A percentile compares a stretch with the other conserved stretches of the same genome.
phyloP scores from a whole-genome alignment of 1,140 invertebrate species.

The Parasteatoda tepidariorum region DNA sequence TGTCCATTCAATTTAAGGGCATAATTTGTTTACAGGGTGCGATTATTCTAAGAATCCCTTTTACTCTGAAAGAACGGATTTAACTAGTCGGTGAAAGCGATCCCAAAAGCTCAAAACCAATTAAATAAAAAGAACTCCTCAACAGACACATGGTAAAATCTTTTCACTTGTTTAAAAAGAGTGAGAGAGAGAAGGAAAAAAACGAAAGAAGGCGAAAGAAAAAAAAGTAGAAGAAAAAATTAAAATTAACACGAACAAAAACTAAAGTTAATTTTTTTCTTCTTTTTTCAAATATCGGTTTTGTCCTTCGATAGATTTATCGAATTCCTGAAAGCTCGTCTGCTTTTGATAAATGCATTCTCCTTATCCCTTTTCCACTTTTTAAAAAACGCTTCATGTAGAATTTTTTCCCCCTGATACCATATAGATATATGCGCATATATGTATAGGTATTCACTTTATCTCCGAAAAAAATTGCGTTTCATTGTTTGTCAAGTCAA shows the following conservation, averaged over 20 bases:
- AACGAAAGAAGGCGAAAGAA: neutral
- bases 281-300: constrained; percentile 50
- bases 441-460: constrained; percentile 1
- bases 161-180: no score
- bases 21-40: constrained; percentile 42
- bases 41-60: constrained; percentile 14
- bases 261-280: constrained; percentile 40
- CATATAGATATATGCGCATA: constrained; percentile 10
- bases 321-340: constrained; percentile 43
- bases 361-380: constrained; percentile 18
- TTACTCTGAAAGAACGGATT: neutral
- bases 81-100: neutral
- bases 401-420: neutral
- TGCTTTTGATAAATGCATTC: constrained; percentile 38
- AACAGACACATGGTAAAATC: neutral
- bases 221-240: neutral
- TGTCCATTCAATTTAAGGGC: neutral
- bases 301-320: constrained; percentile 53
- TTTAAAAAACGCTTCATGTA: constrained; percentile 8
- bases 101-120: constrained; percentile 42
- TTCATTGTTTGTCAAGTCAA: constrained; percentile 57
- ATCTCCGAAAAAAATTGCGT: constrained; percentile 12
- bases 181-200: neutral
- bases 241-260: constrained; percentile 10
- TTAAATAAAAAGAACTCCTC: constrained; percentile 27